Evolutionary conservation across 2,888 invertebrate species (phyloP).

Genomic region (Cephus sareptanus): DNA sequence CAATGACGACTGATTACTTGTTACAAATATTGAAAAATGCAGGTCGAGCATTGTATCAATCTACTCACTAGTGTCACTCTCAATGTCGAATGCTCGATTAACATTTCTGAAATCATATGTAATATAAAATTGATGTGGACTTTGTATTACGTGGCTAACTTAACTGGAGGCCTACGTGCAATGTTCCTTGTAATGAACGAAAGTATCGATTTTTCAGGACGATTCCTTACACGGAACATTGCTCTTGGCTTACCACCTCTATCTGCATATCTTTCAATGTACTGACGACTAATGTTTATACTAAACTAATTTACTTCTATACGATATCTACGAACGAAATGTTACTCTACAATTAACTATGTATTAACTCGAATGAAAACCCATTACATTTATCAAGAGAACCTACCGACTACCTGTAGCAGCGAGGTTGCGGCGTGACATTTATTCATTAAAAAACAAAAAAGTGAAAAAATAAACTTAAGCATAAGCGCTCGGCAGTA

Average conservation of each 20-base stretch:
- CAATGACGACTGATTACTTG: background rate
- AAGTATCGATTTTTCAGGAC: background rate
- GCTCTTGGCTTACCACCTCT: slow-evolving; percentile 37
- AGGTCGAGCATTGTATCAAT: background rate
- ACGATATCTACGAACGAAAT: slow-evolving; percentile 51
- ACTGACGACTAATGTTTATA: slow-evolving; percentile 62
- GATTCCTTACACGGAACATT: background rate
- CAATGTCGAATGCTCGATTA: background rate
- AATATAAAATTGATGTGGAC: slow-evolving; percentile 36
- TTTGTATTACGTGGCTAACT: slow-evolving; percentile 46
- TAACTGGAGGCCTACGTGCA: background rate
- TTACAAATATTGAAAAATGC: slow-evolving; percentile 10
- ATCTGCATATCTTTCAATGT: slow-evolving; percentile 65
- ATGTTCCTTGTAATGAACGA: background rate
- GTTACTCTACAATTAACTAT: slow-evolving; percentile 35
- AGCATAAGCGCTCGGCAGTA: slow-evolving; percentile 45
- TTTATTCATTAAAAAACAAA: slow-evolving; percentile 7
- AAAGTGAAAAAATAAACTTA: slow-evolving; percentile 4
- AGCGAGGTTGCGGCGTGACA: slow-evolving; percentile 8
- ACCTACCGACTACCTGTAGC: slow-evolving; percentile 1
- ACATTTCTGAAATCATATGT: slow-evolving; percentile 20
- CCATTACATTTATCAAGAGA: slow-evolving; percentile 35
- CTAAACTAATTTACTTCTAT: slow-evolving; percentile 58
- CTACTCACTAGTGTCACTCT: background rate
- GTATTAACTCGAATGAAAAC: slow-evolving; percentile 30